These are phyloP conservation scores for Alcedo quadribrachys DNA, from an alignment of 2,797 vertebrate species.

Conservation along the genomic window DNA sequence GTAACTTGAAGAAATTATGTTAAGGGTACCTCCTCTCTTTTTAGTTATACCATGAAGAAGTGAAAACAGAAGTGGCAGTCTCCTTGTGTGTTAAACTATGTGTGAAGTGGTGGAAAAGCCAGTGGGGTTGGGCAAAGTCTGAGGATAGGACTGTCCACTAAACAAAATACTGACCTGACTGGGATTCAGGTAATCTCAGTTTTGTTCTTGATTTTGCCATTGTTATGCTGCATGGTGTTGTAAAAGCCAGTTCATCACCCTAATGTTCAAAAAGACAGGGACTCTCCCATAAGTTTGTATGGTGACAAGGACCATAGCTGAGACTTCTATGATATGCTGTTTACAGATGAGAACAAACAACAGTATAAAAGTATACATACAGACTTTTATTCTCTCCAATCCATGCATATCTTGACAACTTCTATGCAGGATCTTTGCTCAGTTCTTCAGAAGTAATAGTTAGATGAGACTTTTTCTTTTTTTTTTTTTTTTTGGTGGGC, in stretches of 20 bases:
- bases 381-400: not conserved
- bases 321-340: not conserved
- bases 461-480: not conserved
- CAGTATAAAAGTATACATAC: not conserved
- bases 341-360: not conserved
- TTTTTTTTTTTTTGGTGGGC: not conserved
- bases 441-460: constrained; percentile 7
- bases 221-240: not conserved
- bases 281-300: not conserved
- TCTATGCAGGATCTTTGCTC: not conserved
- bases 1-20: constrained; percentile 14
- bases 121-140: not conserved
- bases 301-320: not conserved
- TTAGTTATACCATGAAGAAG: not conserved
- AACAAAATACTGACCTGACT: not conserved
- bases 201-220: not conserved
- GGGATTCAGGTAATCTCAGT: not conserved
- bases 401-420: not conserved
- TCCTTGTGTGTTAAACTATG: not conserved
- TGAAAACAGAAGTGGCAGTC: not conserved
- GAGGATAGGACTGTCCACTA: not conserved
- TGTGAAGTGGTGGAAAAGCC: not conserved
- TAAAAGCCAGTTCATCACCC: not conserved
- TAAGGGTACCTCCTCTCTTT: not conserved
- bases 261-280: not conserved